Conservation (phyloP, 2,113 vertebrate species). For the Hippocampus zosterae region DNA sequence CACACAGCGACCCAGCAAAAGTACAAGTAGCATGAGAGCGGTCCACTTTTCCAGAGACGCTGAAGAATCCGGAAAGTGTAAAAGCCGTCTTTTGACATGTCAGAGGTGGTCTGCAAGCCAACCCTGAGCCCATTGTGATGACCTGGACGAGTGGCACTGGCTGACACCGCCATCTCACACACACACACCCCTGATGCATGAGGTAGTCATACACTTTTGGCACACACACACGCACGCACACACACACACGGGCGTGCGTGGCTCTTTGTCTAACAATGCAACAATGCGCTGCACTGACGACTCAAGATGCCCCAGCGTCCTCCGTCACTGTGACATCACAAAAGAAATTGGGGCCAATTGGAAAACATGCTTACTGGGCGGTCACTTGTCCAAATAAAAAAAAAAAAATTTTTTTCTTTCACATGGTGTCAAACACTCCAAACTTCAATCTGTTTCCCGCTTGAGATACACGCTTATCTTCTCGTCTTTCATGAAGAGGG, state of each 20-base stretch:
- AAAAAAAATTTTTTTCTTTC: no score
- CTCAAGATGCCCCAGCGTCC: background rate
- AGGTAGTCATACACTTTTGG: background rate
- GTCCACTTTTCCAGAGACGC: no score
- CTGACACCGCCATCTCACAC: background rate
- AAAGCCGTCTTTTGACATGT: no score
- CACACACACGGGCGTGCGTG: no score
- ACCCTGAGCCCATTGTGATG: background rate
- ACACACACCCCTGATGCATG: background rate
- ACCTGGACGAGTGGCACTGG: background rate
- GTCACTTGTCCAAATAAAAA: background rate
- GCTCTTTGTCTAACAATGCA: background rate
- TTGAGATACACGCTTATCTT: background rate
- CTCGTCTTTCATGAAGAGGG: constrained; percentile 37
- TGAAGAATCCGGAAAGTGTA: no score
- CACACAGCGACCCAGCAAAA: no score
- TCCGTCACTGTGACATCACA: background rate
- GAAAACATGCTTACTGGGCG: no score
- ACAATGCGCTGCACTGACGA: background rate
- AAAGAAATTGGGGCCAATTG: background rate
- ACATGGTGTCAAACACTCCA: background rate
- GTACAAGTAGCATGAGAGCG: no score
- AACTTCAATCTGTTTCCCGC: no score
- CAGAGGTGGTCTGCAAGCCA: background rate
- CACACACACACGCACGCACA: background rate